Evolutionary conservation across 2,888 invertebrate species (phyloP), one percentile per base, ranked within the genome.

Genomic region (Tipula lateralis): DNA sequence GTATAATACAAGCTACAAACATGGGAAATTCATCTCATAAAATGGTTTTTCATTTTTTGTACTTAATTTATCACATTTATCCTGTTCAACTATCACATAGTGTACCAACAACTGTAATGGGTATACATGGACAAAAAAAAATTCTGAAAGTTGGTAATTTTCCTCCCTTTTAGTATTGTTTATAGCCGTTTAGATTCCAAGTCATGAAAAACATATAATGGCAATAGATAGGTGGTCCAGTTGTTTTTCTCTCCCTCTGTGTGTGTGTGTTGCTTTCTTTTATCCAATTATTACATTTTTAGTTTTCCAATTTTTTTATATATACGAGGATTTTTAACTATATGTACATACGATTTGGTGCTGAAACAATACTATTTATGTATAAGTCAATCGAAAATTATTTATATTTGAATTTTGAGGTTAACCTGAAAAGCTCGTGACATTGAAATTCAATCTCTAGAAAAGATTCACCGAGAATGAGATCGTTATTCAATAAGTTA

Each of bases 71-170:
- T 66, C 24, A 66, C 24, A 19, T 66, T 24, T 66, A 66, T 66
- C 66, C 66, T 66, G 66, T 66, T 24, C 66, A 66, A 66, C 66
- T 66, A 66, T 66, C 66, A 66, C 66, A 66, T 24, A 66, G 24
- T n/a, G n/a, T 66, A 66, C 66, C 66, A 66, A 66, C 19, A 66
- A 66, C 66, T 66, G 24, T 66, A 24, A n/a, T n/a, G n/a, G n/a
- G n/a, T n/a, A 44, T n/a, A 24, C 66, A 24, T 39, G 6, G 32
- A 36, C 36, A 36, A n/a, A 44, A n/a, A 44, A 0, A 44, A 16
- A 66, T 66, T 7, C 16, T 24, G 9, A 66, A 66, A 66, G 19
- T 66, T 7, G 19, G 66, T 24, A 24, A 66, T 66, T 24, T 66
- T 66, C 9, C 66, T 66, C 24, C 66, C 66, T 66, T 66, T 66